A percentile compares a stretch with the other conserved stretches of the same genome.
Evolutionary conservation across 1,140 invertebrate species (phyloP).

Genomic region (Hylaeus volcanicus): DNA sequence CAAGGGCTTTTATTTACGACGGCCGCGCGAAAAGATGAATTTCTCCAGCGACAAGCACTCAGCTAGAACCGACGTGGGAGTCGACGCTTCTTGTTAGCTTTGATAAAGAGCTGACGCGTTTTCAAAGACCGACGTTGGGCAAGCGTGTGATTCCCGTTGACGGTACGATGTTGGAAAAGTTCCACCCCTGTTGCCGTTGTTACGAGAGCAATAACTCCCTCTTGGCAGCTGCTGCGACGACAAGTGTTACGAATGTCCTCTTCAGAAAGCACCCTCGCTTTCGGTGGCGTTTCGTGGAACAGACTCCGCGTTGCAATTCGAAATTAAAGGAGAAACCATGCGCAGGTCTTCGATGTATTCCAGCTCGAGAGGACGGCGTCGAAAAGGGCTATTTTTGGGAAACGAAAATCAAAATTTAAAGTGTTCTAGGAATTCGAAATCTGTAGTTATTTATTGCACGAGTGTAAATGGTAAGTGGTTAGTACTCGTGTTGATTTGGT

Average conservation of each 20-base stretch:
- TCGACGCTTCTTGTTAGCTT: slow-evolving; percentile 47
- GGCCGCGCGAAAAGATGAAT: slow-evolving; percentile 7
- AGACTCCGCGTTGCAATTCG: slow-evolving; percentile 38
- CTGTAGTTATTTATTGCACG: no score
- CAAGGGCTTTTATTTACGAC: background rate
- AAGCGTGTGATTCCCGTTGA: slow-evolving; percentile 47
- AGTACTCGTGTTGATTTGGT: no score
- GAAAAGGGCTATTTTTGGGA: no score
- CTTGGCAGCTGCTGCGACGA: slow-evolving; percentile 58
- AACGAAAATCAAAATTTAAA: no score
- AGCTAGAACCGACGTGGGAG: slow-evolving; percentile 9
- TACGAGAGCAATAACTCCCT: slow-evolving; percentile 61
- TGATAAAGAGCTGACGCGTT: slow-evolving; percentile 47
- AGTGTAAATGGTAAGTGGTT: no score
- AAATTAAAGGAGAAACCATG: slow-evolving; percentile 50
- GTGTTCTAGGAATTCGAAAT: no score
- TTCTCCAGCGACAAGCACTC: slow-evolving; percentile 18
- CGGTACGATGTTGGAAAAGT: slow-evolving; percentile 41
- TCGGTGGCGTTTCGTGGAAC: slow-evolving; percentile 17
- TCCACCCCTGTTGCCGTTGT: slow-evolving; percentile 54
- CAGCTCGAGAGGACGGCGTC: no score
- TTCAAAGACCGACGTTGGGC: slow-evolving; percentile 32
- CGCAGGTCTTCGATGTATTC: no score
- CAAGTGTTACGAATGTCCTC: slow-evolving; percentile 66
- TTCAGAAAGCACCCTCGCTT: slow-evolving; percentile 54